Evolutionary conservation across 2,113 vertebrate species (phyloP), one percentile per base, ranked within the genome.

Genomic region (Entomyzon cyanotis): DNA sequence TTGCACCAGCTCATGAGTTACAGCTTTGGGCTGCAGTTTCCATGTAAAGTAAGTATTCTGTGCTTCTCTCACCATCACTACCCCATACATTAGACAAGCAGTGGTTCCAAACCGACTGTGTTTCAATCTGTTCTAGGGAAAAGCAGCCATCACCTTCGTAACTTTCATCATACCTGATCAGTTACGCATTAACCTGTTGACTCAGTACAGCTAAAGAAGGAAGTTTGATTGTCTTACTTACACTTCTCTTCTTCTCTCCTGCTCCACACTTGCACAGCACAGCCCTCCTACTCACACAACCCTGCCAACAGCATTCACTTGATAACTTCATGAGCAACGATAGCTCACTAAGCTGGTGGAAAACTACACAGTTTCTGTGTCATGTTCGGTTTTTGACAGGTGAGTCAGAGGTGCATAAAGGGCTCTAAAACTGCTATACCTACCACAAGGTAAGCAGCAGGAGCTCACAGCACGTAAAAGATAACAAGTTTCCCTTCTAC

Each of bases 391-490:
- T 93, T 84, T 39, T 87, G 33, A 71, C 0, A 0, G 24, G 4
- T 84, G 84, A 93, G 35, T 81, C 89, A 95, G 42, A 87, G 58
- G 15, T 39, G 87, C 56, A 59, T 41, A 67, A 82, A 70, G 4
- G 4, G 5, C 46, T 82, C 59, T 89, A 89, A 81, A 73, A 81
- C 30, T 63, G 53, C 44, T 75, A 63, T 67, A 55, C 21, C 44
- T 70, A 71, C 35, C 20, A 64, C 0, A 0, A 68, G 12, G 31
- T 52, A 93, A 85, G 74, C 31, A 80, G 78, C 44, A 80, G 46
- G 15, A 73, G 27, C 67, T 92, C 71, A 65, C 19, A 84, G 68
- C 11, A 84, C 33, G 22, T 30, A 65, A 47, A 22, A 89, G 10
- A 74, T 17, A 71, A 21, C 11, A 81, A 63, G 15, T 62, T 82